phyloP scores from a whole-genome alignment of 2,888 invertebrate genomes.

The Crioceris asparagi region DNA sequence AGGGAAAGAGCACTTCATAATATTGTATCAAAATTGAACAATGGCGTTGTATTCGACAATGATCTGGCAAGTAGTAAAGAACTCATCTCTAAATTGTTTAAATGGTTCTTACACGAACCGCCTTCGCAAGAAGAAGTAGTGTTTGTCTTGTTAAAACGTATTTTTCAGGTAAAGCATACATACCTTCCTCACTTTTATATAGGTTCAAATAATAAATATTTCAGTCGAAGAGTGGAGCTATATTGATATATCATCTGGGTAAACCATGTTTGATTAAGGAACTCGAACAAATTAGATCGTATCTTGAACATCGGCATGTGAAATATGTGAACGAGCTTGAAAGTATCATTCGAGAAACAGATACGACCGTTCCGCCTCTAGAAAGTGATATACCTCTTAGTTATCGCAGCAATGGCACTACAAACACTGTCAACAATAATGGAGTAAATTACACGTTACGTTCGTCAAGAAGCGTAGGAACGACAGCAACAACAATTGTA shows the following conservation, averaged over 20 bases:
- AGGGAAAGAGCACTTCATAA: slow-evolving; percentile 35
- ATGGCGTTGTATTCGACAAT: slow-evolving; percentile 51
- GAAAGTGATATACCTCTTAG: slow-evolving; percentile 37
- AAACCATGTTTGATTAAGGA: slow-evolving; percentile 36
- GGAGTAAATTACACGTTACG: too few species aligned
- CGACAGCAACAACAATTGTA: slow-evolving; percentile 31
- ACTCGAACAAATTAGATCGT: slow-evolving; percentile 37
- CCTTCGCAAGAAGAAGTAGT: slow-evolving; percentile 46
- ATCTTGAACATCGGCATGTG: slow-evolving; percentile 37
- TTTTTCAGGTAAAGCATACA: slow-evolving; percentile 42
- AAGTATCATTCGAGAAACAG: slow-evolving; percentile 36
- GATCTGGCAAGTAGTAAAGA: slow-evolving; percentile 49
- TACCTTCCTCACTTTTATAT: slow-evolving; percentile 1
- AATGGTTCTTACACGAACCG: slow-evolving; percentile 50
- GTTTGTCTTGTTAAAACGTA: slow-evolving; percentile 44
- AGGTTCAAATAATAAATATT: slow-evolving; percentile 22
- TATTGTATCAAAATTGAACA: slow-evolving; percentile 48
- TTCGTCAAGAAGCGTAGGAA: slow-evolving; percentile 18
- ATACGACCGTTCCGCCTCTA: slow-evolving; percentile 39
- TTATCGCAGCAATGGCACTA: slow-evolving; percentile 23
- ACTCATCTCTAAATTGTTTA: slow-evolving; percentile 46
- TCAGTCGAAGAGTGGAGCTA: slow-evolving; percentile 44
- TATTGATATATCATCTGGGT: slow-evolving; percentile 43
- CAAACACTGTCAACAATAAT: too few species aligned
- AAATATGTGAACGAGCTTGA: slow-evolving; percentile 37